Conservation (phyloP, 2,888 invertebrate species). For the Ennomos quercinarius region DNA sequence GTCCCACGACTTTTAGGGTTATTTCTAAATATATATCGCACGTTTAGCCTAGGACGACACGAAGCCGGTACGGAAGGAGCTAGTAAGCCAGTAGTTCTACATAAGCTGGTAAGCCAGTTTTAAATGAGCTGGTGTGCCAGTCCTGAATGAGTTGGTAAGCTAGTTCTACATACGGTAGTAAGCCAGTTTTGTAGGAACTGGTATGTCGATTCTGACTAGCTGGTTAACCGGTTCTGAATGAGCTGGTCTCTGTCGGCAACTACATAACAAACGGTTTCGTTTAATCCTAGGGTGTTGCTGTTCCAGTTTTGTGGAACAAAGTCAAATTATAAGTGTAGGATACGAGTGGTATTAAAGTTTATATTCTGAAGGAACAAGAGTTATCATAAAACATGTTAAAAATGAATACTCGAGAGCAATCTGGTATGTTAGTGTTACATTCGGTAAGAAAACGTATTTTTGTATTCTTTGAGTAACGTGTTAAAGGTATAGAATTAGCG, state of each 20-base stretch:
- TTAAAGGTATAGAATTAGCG: too few relatives aligned
- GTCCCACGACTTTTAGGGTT: conserved; percentile 7
- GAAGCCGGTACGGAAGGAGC: neutral
- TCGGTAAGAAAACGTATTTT: neutral
- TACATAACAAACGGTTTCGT: too few relatives aligned
- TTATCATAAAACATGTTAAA: neutral
- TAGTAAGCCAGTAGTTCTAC: too few relatives aligned
- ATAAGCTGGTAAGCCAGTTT: too few relatives aligned
- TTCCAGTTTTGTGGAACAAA: conserved; percentile 28
- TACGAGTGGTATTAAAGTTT: conserved; percentile 1
- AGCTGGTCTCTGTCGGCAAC: too few relatives aligned
- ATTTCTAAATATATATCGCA: conserved; percentile 18
- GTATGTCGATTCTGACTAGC: too few relatives aligned
- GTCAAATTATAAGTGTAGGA: conserved; percentile 35
- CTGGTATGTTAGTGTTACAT: neutral
- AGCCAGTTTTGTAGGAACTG: too few relatives aligned
- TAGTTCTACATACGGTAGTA: too few relatives aligned
- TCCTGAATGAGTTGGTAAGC: too few relatives aligned
- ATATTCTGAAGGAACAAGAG: neutral
- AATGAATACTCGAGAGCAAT: neutral
- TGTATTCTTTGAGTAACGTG: too few relatives aligned
- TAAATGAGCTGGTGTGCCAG: too few relatives aligned
- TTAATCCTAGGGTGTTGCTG: neutral
- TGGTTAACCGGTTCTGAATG: too few relatives aligned
- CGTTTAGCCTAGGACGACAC: neutral